Evolutionary conservation across 2,113 vertebrate species (phyloP).

Genomic region (Athene noctua): DNA sequence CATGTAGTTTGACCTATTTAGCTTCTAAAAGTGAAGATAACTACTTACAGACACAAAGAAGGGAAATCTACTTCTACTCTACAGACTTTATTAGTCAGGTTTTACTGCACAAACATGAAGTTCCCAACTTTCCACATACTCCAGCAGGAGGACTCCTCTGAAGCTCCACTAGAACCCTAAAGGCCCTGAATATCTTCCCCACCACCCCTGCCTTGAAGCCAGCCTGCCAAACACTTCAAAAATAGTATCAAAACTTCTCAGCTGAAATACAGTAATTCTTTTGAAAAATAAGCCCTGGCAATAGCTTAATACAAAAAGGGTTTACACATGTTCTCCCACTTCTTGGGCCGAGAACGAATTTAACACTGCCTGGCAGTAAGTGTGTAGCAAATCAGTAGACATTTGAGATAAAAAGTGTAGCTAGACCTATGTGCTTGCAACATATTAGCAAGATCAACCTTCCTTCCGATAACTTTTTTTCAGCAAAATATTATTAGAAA

Average conservation of each 20-base stretch:
- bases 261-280: not conserved
- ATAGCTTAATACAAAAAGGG: not conserved
- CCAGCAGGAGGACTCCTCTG: not conserved
- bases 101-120: not conserved
- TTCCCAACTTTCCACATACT: not conserved
- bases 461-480: not conserved
- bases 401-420: not conserved
- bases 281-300: not conserved
- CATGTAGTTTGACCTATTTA: not conserved
- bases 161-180: not conserved
- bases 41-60: not conserved
- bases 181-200: not conserved
- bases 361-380: not conserved
- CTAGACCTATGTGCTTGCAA: not conserved
- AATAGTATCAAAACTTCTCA: not conserved
- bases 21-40: not conserved
- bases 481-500: not conserved
- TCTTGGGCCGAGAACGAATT: not conserved
- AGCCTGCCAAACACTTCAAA: not conserved
- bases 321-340: fast-evolving
- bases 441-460: not conserved
- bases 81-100: not conserved
- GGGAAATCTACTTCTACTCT: not conserved
- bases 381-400: not conserved
- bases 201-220: not conserved